phyloP scores from a whole-genome alignment of 2,797 vertebrate species.

The Argyrosomus regius region DNA sequence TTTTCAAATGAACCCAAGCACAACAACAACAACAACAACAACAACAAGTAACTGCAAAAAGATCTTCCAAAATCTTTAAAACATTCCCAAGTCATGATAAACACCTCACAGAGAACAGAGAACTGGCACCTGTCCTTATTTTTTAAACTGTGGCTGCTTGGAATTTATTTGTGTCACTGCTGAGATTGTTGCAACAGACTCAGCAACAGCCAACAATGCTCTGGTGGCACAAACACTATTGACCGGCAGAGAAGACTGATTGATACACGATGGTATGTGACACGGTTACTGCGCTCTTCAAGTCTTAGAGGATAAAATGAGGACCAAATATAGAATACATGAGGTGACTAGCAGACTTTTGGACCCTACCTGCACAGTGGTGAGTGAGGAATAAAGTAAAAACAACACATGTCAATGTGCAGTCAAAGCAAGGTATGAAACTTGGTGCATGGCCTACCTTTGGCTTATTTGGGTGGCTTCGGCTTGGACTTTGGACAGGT shows the following conservation, averaged over 20 bases:
- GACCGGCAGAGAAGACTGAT: background rate
- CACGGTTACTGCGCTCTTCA: background rate
- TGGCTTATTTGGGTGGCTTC: constrained; percentile 93
- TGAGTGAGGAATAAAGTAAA: background rate
- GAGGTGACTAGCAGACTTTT: background rate
- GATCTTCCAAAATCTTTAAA: background rate
- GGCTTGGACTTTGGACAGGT: constrained; percentile 67
- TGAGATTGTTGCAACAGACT: constrained; percentile 1
- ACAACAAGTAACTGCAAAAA: background rate
- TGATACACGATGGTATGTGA: background rate
- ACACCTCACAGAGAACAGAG: constrained; percentile 10
- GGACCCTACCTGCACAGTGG: background rate
- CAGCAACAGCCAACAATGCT: background rate
- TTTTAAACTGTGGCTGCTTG: background rate
- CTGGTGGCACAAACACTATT: constrained; percentile 20
- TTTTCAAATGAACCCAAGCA: background rate
- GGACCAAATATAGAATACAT: background rate
- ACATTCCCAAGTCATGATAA: background rate
- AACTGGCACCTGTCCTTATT: background rate
- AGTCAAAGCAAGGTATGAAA: background rate
- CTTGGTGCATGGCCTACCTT: constrained; percentile 85
- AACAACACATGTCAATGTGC: background rate
- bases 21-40: background rate
- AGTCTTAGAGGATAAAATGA: background rate
- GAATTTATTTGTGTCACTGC: background rate